Evolutionary conservation across 1,140 invertebrate species (phyloP).

Genomic region (Orius laevigatus): DNA sequence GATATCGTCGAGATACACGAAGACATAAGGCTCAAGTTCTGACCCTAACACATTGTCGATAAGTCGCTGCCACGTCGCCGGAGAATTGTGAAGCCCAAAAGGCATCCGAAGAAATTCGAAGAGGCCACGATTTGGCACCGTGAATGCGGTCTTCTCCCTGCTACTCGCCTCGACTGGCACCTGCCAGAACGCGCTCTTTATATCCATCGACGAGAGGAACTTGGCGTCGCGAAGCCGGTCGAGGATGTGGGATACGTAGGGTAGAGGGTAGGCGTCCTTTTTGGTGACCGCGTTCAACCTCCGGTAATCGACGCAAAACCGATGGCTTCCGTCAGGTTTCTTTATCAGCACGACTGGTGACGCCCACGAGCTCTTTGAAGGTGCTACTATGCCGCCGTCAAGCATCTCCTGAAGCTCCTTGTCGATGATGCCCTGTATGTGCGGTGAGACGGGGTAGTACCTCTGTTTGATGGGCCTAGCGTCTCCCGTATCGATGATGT

Average conservation of each 20-base stretch:
- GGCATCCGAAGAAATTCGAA: slow-evolving; percentile 2
- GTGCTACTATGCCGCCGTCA: slow-evolving; percentile 25
- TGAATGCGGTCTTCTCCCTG: too few species aligned
- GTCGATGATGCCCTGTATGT: slow-evolving; percentile 11
- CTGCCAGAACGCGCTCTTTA: slow-evolving; percentile 23
- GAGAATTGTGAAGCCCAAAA: neutral
- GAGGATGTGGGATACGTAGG: slow-evolving; percentile 21
- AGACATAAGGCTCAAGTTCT: neutral
- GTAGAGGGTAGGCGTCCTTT: slow-evolving; percentile 22
- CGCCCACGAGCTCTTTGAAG: slow-evolving; percentile 28
- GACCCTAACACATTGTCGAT: neutral
- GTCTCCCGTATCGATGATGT: too few species aligned
- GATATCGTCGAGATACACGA: slow-evolving; percentile 28
- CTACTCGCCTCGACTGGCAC: neutral
- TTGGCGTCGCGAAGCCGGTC: slow-evolving; percentile 22
- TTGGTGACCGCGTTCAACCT: slow-evolving; percentile 28
- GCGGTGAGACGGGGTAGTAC: slow-evolving; percentile 10
- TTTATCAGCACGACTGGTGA: slow-evolving; percentile 31
- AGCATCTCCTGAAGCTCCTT: slow-evolving; percentile 23
- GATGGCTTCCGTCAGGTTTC: slow-evolving; percentile 30
- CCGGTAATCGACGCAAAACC: slow-evolving; percentile 32
- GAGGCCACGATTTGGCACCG: neutral
- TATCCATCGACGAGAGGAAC: slow-evolving; percentile 22
- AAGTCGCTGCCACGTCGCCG: slow-evolving; percentile 10
- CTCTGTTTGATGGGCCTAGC: slow-evolving; percentile 12